Conservation (phyloP, 1,140 invertebrate species). For the Cotesia glomerata region DNA sequence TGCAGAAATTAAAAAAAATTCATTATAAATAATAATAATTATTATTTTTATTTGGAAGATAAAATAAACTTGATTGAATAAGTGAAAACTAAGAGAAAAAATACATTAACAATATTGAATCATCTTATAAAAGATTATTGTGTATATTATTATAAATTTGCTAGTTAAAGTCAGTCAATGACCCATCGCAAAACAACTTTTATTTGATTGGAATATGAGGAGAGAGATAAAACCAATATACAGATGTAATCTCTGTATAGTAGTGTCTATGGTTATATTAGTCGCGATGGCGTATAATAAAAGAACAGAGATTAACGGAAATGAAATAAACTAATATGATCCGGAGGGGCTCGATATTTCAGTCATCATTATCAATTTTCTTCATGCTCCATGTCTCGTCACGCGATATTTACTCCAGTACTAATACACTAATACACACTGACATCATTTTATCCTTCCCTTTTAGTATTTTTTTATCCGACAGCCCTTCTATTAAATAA, state of each 20-base stretch:
- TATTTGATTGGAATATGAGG: constrained; percentile 39
- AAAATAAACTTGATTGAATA: too few species aligned
- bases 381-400: background rate
- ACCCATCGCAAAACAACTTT: constrained; percentile 55
- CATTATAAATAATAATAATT: too few species aligned
- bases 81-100: too few species aligned
- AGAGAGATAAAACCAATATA: constrained; percentile 2
- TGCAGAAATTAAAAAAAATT: too few species aligned
- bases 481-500: too few species aligned
- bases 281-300: constrained; percentile 12
- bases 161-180: constrained; percentile 48
- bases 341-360: constrained; percentile 38
- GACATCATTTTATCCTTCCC: background rate
- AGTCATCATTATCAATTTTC: constrained; percentile 11
- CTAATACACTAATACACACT: constrained; percentile 8
- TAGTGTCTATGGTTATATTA: background rate
- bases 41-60: too few species aligned
- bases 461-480: background rate
- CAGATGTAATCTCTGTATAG: background rate
- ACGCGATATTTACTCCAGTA: background rate
- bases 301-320: constrained; percentile 56
- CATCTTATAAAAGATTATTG: background rate
- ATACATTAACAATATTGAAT: background rate
- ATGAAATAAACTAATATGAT: constrained; percentile 55
- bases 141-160: background rate